Base-by-base conservation (phyloP, 2,797 vertebrate genomes). In the Potorous gilbertii region DNA sequence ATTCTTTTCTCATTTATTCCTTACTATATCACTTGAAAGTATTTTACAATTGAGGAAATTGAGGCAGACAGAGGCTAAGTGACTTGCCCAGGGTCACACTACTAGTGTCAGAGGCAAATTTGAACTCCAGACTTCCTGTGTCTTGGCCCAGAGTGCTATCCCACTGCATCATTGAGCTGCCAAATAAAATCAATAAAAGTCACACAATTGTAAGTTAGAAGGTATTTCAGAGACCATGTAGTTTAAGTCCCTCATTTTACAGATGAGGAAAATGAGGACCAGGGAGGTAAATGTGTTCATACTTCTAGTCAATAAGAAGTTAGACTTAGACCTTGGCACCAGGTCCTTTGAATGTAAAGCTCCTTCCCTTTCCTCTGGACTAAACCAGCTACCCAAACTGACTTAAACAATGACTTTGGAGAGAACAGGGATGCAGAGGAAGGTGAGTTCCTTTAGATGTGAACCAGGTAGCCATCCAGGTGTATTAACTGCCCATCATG, bases 341-440 rank as follows among this genome's bases (percentile, higher is more conserved):
- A 90, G 31, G 56, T 74, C n/a, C 89, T 90, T 28, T 90, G 52
- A 90, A 28, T 54, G 27, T 16, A 0, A 54, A 54, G 52, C 27
- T 0, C 52, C 1, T 5, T 18, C 52, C 52, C 28, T 90, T 52
- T 54, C 12, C 89, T 54, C 27, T 29, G 27, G 1, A 34, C 11
- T 24, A 29, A 52, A 28, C 0, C 31, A 34, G 3, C 21, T 81
- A 18, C 46, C 0, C 10, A 31, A 52, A 1, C 0, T 5, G 18
- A 81, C 46, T 46, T 24, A 81, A 40, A 40, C 8, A 81, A 81
- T 24, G 66, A 2, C 66, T 81, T 74, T 46, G 40, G n/a, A 16
- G 66, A 81, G 66, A 81, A 81, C 6, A 81, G 2, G n/a, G n/a
- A 40, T 81, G 18, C 5, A 9, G 6, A 74, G 66, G n/a, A 21